Evolutionary conservation across 2,797 vertebrate genomes (phyloP).

Genomic region (Aplochiton taeniatus): DNA sequence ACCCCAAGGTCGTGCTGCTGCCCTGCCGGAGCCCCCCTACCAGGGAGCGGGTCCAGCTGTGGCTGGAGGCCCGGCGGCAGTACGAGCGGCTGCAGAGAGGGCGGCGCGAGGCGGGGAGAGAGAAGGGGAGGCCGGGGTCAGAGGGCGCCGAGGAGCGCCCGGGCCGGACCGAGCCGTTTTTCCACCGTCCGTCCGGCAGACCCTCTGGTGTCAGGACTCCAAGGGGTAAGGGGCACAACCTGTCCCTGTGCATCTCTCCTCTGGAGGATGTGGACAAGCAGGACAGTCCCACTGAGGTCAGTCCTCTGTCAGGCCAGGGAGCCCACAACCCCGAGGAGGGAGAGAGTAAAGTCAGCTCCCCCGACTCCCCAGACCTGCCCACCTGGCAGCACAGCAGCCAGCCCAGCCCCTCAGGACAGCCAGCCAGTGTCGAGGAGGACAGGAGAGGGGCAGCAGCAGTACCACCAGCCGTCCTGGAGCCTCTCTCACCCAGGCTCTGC

Average conservation of each 20-base stretch:
- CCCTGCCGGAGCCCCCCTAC: conserved; percentile 94
- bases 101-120: conserved; percentile 24
- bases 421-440: conserved; percentile 49
- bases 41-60: conserved; percentile 86
- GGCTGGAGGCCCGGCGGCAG: conserved; percentile 93
- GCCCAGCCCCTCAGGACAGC: conserved; percentile 58
- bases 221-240: conserved; percentile 65
- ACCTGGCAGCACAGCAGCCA: conserved; percentile 83
- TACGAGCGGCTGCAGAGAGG: conserved; percentile 84
- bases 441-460: conserved; percentile 45
- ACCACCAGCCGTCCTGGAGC: conserved; percentile 22
- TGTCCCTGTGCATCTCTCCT: conserved; percentile 64
- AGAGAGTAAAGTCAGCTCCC: conserved; percentile 68
- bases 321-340: conserved; percentile 31
- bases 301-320: conserved; percentile 44
- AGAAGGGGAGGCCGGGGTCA: conserved; percentile 2
- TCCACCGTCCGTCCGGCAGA: conserved; percentile 22
- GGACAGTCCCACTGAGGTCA: conserved; percentile 54
- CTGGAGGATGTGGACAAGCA: conserved; percentile 42
- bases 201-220: conserved; percentile 35
- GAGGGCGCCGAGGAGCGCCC: conserved; percentile 11
- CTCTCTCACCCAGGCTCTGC: conserved; percentile 41
- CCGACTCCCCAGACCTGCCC: conserved; percentile 81
- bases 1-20: conserved; percentile 91
- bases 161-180: conserved; percentile 5